These are phyloP conservation scores for Propithecus perrieri DNA, from an alignment of 2,797 vertebrate species.

Conservation along the genomic window DNA sequence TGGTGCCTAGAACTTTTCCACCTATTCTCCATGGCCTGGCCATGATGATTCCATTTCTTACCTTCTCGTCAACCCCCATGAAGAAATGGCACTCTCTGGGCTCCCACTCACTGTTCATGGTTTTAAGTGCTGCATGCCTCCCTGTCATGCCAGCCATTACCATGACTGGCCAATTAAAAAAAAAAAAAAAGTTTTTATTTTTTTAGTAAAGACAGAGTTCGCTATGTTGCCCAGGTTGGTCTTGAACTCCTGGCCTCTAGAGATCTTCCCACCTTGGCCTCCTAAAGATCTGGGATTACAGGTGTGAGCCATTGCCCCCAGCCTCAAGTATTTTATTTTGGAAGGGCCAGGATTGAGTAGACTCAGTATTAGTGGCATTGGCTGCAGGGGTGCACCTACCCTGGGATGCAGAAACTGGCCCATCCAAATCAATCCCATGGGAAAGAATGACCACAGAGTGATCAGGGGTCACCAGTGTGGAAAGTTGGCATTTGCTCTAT, in stretches of 20 bases:
- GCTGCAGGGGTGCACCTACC: neutral
- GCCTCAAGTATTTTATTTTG: neutral
- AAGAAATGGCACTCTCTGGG: neutral
- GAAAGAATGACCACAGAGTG: conserved; percentile 57
- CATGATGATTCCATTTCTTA: neutral
- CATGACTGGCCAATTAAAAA: neutral
- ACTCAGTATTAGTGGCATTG: neutral
- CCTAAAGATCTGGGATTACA: neutral
- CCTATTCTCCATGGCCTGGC: neutral
- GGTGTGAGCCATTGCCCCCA: neutral
- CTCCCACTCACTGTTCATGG: neutral
- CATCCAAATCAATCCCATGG: neutral
- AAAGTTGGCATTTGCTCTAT: conserved; percentile 48
- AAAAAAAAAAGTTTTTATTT: neutral
- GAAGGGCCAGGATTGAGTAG: neutral
- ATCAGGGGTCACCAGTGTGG: conserved; percentile 24
- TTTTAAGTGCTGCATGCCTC: neutral
- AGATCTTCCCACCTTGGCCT: neutral
- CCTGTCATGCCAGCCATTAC: neutral
- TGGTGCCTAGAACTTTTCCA: conserved; percentile 29
- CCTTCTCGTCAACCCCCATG: neutral
- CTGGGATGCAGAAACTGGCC: conserved; percentile 2
- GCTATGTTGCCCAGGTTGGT: neutral
- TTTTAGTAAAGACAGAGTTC: neutral
- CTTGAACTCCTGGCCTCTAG: neutral